Evolutionary conservation across 2,888 invertebrate genomes (phyloP).

Genomic region (Phortica okadai): DNA sequence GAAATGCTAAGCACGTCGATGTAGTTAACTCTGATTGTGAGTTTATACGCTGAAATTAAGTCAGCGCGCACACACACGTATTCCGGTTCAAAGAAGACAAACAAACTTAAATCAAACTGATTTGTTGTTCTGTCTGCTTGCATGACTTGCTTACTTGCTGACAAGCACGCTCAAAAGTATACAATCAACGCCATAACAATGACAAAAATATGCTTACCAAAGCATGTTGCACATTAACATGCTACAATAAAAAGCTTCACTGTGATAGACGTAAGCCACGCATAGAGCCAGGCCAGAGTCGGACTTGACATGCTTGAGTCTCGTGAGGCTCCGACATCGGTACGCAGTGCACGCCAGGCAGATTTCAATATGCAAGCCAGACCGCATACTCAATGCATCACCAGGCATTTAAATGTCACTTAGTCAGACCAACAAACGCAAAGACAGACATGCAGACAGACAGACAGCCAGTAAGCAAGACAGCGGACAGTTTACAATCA

Average conservation of each 20-base stretch:
- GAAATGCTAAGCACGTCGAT: background rate
- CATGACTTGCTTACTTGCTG: background rate
- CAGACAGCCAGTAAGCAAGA: background rate
- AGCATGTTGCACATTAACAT: conserved; percentile 25
- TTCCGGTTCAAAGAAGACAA: too few species aligned
- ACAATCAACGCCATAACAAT: conserved; percentile 28
- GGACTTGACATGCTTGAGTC: background rate
- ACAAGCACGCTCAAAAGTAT: conserved; percentile 1
- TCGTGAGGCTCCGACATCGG: background rate
- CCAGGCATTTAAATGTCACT: conserved; percentile 28
- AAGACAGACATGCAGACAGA: background rate
- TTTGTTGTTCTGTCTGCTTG: too few species aligned
- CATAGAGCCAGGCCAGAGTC: background rate
- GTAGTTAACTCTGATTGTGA: background rate
- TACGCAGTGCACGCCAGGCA: background rate
- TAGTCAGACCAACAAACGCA: background rate
- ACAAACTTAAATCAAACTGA: too few species aligned
- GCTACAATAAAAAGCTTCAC: conserved; percentile 18
- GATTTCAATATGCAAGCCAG: conserved; percentile 18
- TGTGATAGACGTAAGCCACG: background rate
- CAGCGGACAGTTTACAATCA: background rate
- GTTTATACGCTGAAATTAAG: too few species aligned
- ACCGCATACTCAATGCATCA: conserved; percentile 1
- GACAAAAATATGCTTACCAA: conserved; percentile 25
- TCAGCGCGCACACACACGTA: too few species aligned